Base-by-base conservation (phyloP, 2,113 vertebrate species). In the Lasiurus borealis region DNA sequence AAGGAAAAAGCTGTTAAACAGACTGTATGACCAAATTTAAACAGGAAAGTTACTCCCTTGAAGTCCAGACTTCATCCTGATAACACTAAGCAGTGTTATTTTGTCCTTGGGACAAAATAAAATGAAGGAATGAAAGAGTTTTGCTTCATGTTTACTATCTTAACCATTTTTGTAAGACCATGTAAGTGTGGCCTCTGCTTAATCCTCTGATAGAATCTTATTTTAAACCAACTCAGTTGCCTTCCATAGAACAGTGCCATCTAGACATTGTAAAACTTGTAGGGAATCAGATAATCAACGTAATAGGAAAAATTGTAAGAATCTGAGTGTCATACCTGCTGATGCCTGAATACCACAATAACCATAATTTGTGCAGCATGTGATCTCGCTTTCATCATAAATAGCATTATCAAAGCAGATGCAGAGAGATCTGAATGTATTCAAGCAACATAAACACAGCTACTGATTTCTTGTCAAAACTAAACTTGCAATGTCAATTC, bases 1-100 rank as follows among this genome's bases (percentile, higher is more conserved):
- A 96, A 95, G 83, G 93, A 88, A 94, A 97, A 83, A 95, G 96
- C 97, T 98, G 97, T 98, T 98, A 98, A 97, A 98, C 97, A 97
- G 95, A 96, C 97, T 98, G 92, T 90, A 90, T 83, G 2, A 0
- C 95, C 96, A 93, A 25, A 95, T 97, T 95, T 97, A 97, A 98
- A 98, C 97, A 97, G 71, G 75, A 95, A 91, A 96, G 94, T 76
- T 96, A 97, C 97, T 97, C 96, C 88, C 95, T 97, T 96, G 69
- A 93, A 97, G 88, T 94, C 80, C 88, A 95, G 95, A 96, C 85
- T 97, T 91, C 54, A 50, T 81, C 29, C 90, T 90, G 94, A 97
- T 75, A 96, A 88, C 88, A 87, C 93, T 94, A 96, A 95, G 88
- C 96, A 96, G 93, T 96, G 98, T 95, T 97, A 97, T 98, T 97